Conservation (phyloP, 2,797 vertebrate species). For the Melanotaenia pygmaea region DNA sequence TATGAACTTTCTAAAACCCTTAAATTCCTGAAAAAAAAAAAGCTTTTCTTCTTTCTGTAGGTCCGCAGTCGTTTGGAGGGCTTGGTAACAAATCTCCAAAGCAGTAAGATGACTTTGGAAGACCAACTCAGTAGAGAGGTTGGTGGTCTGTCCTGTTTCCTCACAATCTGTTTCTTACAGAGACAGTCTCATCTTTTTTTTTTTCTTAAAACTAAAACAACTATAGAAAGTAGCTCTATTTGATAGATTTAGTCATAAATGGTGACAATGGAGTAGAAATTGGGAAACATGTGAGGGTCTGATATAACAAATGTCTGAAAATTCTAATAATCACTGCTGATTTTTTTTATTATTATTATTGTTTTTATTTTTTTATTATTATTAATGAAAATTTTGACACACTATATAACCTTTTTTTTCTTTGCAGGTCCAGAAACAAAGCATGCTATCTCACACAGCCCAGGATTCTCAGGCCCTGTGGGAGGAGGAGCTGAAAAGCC, state of each 20-base stretch:
- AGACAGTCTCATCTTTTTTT: background rate
- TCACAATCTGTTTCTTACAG: background rate
- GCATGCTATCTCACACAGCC: slow-evolving; percentile 81
- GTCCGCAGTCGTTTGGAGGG: slow-evolving; percentile 87
- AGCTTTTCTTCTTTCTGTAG: slow-evolving; percentile 68
- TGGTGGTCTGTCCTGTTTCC: slow-evolving; percentile 43
- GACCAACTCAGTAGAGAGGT: slow-evolving; percentile 90
- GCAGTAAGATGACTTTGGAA: slow-evolving; percentile 87
- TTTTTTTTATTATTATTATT: background rate
- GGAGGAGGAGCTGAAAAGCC: slow-evolving; percentile 90
- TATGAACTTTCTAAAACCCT: slow-evolving; percentile 8
- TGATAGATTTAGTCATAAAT: background rate
- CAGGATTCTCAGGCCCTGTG: slow-evolving; percentile 86
- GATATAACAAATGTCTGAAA: no score
- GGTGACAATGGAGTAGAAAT: background rate
- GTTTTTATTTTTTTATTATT: background rate
- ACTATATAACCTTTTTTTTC: background rate
- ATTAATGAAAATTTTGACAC: background rate
- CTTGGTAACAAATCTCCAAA: slow-evolving; percentile 86
- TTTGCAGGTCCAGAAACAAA: slow-evolving; percentile 86
- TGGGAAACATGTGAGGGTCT: background rate
- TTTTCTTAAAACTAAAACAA: background rate
- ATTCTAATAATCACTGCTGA: background rate
- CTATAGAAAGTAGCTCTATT: background rate
- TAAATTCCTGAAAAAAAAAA: background rate